Percentiles rank a stretch among this genome's conserved stretches.
These are phyloP conservation scores for Liodrosophila aerea DNA, from an alignment of 2,888 invertebrate genomes.

Conservation along the genomic window DNA sequence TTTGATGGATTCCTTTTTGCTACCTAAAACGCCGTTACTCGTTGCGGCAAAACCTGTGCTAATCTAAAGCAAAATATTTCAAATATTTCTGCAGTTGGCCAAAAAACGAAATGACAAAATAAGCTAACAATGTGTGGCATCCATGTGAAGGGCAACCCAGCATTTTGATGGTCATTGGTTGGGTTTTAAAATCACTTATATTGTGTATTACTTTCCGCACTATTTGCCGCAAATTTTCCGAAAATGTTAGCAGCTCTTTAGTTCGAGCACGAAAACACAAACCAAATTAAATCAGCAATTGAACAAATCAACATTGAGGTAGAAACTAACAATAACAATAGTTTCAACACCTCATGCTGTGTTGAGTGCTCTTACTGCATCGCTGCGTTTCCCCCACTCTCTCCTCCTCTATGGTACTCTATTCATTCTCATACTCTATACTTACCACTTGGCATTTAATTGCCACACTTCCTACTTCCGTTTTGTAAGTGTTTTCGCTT, in stretches of 20 bases:
- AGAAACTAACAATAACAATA: slow-evolving; percentile 23
- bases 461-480: slow-evolving; percentile 68
- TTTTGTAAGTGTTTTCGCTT: slow-evolving; percentile 37
- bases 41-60: slow-evolving; percentile 59
- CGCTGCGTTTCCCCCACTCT: slow-evolving; percentile 39
- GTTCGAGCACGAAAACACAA: slow-evolving; percentile 53
- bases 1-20: slow-evolving; percentile 69
- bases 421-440: background rate
- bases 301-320: slow-evolving; percentile 39
- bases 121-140: slow-evolving; percentile 61
- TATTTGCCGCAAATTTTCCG: slow-evolving; percentile 65
- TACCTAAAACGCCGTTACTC: slow-evolving; percentile 62
- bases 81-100: slow-evolving; percentile 49
- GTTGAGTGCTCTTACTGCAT: slow-evolving; percentile 43
- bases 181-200: slow-evolving; percentile 13
- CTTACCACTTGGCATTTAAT: slow-evolving; percentile 42
- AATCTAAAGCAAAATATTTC: slow-evolving; percentile 68
- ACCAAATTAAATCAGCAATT: slow-evolving; percentile 30
- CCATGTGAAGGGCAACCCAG: slow-evolving; percentile 54
- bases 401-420: background rate
- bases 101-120: slow-evolving; percentile 18
- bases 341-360: slow-evolving; percentile 47
- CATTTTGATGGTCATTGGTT: slow-evolving; percentile 43
- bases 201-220: slow-evolving; percentile 51
- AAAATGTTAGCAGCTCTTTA: slow-evolving; percentile 49